These are phyloP conservation scores for Goniozus legneri DNA, from an alignment of 1,140 invertebrate genomes.

Conservation along the genomic window DNA sequence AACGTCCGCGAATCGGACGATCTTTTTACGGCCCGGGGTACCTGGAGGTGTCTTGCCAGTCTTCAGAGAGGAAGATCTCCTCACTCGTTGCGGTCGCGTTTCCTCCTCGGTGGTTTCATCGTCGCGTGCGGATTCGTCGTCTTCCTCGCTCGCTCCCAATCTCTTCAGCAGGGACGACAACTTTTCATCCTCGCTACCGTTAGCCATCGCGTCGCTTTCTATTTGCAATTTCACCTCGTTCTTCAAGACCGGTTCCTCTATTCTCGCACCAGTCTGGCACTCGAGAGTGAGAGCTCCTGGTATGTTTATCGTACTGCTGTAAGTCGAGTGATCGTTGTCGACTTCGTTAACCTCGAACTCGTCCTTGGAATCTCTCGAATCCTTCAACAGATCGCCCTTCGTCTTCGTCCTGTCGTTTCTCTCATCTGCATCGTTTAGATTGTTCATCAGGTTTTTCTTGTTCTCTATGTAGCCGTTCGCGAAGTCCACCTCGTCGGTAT, in stretches of 20 bases:
- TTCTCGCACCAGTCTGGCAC: conserved; percentile 12
- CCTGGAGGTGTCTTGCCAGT: conserved; percentile 88
- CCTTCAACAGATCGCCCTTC: neutral
- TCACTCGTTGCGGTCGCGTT: conserved; percentile 62
- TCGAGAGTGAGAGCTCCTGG: conserved; percentile 23
- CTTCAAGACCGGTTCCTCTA: conserved; percentile 10
- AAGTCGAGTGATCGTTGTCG: conserved; percentile 48
- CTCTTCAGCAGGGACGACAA: conserved; percentile 21
- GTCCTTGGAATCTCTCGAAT: conserved; percentile 8
- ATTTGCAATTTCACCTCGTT: conserved; percentile 23
- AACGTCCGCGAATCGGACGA: conserved; percentile 92
- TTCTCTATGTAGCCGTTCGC: conserved; percentile 3
- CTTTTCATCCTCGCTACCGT: conserved; percentile 22
- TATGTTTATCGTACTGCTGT: conserved; percentile 26
- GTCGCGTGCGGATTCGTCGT: conserved; percentile 22
- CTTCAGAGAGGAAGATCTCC: conserved; percentile 83
- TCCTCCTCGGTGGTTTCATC: conserved; percentile 29
- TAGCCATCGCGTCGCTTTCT: conserved; percentile 10
- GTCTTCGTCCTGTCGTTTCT: too few relatives aligned
- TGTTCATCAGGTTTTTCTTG: conserved; percentile 3
- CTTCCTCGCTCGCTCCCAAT: conserved; percentile 21
- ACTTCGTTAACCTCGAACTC: conserved; percentile 28
- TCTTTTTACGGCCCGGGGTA: conserved; percentile 86
- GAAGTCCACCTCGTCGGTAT: conserved; percentile 19
- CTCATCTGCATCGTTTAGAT: too few relatives aligned